Base-by-base conservation (phyloP, 2,888 invertebrate genomes). In the Cerastis rubricosa region DNA sequence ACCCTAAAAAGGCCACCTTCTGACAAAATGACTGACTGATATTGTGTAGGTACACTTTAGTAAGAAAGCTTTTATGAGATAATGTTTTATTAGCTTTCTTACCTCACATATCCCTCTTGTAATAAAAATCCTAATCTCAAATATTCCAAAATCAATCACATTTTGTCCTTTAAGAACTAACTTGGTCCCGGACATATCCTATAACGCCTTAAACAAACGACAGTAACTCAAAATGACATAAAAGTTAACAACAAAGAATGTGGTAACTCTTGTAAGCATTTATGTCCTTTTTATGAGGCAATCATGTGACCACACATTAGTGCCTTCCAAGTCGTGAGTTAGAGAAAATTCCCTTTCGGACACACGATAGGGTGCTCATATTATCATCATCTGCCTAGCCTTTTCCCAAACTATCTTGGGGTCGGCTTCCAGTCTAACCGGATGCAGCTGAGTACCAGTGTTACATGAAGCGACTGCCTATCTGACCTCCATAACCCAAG, bases 201-300 rank as follows among this genome's bases (percentile, higher is more conserved):
- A 51, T 74, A 68, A 66, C 64, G 43, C 61, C 11, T 43, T 71
- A 71, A 73, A 61, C 65, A 69, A 88, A 78, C 71, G 70, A 69
- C 74, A 79, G 61, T 79, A 75, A 87, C 78, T 84, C 78, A 80
- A 81, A 85, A 71, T 63, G 59, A 75, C 84, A 85, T 87, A 79
- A 84, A 85, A 76, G 45, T 71, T 11, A 35, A 78, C 74, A 74
- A 86, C 80, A 82, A 83, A 83, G 78, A 80, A 75, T 80, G 76
- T 43, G 68, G 78, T 78, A 83, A 83, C 59, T 78, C 43, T 54
- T 61, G 45, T 73, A 66, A 71, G 68, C 79, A 74, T 89, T 89
- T 80, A 89, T 79, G 80, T 68, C n/a, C 35, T 66, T 84, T 89
- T 89, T 87, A 89, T 79, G 83, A 83, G 70, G 76, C 71, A 76